These are phyloP conservation scores for Drosophila histrio DNA, from an alignment of 2,888 invertebrate species.

Conservation along the genomic window DNA sequence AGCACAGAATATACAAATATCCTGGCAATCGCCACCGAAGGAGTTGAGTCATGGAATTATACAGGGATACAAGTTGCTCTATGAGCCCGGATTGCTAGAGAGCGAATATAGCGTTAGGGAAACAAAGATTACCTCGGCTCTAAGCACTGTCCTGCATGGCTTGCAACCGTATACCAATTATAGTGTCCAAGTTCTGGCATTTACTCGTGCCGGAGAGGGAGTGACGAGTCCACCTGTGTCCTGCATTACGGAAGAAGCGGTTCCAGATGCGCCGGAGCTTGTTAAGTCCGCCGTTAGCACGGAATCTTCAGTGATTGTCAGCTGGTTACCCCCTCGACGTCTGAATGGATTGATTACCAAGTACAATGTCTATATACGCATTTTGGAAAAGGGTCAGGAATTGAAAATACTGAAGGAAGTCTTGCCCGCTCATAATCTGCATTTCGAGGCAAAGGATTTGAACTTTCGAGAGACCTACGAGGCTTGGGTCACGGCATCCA, in stretches of 20 bases:
- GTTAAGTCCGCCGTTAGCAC: conserved; percentile 87
- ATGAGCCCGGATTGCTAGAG: conserved; percentile 85
- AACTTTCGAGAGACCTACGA: conserved; percentile 86
- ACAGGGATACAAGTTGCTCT: conserved; percentile 91
- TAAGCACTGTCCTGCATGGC: conserved; percentile 86
- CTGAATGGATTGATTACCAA: conserved; percentile 87
- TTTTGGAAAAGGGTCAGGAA: conserved; percentile 86
- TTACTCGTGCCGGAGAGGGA: conserved; percentile 87
- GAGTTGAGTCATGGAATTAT: conserved; percentile 88
- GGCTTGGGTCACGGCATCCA: conserved; percentile 87
- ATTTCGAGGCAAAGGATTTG: conserved; percentile 86
- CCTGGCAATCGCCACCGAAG: conserved; percentile 88
- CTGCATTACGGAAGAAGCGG: conserved; percentile 87
- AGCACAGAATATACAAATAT: conserved; percentile 89
- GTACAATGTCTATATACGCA: conserved; percentile 87
- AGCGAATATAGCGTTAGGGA: conserved; percentile 84
- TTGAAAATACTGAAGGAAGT: conserved; percentile 85
- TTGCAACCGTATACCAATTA: conserved; percentile 88
- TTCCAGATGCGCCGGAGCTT: conserved; percentile 87
- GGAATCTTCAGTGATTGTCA: conserved; percentile 86
- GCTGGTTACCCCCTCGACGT: conserved; percentile 87
- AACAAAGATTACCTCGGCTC: conserved; percentile 85
- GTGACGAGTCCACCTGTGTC: conserved; percentile 85
- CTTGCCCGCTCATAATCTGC: conserved; percentile 84
- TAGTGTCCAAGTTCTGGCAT: conserved; percentile 87